Evolutionary conservation across 2,888 invertebrate genomes (phyloP).

Genomic region (Hedya salicella): DNA sequence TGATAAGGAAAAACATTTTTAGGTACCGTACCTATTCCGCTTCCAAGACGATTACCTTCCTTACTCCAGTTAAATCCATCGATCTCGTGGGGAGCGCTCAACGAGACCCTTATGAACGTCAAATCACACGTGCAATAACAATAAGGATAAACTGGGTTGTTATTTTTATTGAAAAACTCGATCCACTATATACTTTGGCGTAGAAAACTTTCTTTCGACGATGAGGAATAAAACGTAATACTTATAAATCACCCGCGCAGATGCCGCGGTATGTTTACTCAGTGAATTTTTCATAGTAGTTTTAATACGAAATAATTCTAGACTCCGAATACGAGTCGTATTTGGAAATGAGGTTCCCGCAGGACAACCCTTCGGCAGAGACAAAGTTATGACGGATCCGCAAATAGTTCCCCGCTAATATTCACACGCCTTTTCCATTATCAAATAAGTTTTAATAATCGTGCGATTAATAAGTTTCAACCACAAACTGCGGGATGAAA

Average conservation of each 20-base stretch:
- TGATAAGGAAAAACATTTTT: too few relatives aligned
- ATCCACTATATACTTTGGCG: conserved; percentile 30
- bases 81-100: not conserved
- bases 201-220: conserved; percentile 20
- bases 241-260: conserved; percentile 29
- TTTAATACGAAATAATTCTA: conserved; percentile 21
- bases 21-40: too few relatives aligned
- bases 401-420: conserved; percentile 32
- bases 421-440: conserved; percentile 36
- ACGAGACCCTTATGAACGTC: not conserved
- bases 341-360: conserved; percentile 12
- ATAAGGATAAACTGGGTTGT: not conserved
- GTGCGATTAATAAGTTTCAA: conserved; percentile 18
- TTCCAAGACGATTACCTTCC: not conserved
- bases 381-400: conserved; percentile 27
- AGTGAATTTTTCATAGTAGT: conserved; percentile 23
- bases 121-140: not conserved
- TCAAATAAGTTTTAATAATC: conserved; percentile 27
- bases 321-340: conserved; percentile 11
- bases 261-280: conserved; percentile 24
- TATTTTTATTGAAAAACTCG: conserved; percentile 20
- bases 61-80: not conserved
- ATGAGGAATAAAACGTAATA: conserved; percentile 25
- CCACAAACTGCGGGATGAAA: conserved; percentile 21
- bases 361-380: conserved; percentile 7